Evolutionary conservation across 2,797 vertebrate genomes (phyloP).

Genomic region (Peromyscus attwateri): DNA sequence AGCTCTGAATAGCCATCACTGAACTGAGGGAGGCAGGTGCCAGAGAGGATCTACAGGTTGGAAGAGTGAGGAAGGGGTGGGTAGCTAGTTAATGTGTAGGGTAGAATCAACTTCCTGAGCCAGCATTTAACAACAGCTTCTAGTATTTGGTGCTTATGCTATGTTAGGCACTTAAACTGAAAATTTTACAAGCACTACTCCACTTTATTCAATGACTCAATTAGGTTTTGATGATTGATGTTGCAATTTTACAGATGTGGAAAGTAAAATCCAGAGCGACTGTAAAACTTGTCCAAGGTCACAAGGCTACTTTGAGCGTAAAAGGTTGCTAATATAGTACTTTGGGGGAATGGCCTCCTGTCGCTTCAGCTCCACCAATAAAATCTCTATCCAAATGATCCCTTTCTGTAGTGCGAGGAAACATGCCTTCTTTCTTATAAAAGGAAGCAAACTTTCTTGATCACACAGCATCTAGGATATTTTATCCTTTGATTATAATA

Average conservation of each 20-base stretch:
- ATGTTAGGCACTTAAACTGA: background rate
- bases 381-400: rapidly evolving
- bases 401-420: background rate
- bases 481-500: background rate
- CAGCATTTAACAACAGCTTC: background rate
- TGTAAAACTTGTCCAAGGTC: background rate
- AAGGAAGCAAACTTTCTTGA: background rate
- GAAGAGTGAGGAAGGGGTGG: background rate
- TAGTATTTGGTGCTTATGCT: background rate
- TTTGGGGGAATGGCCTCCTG: background rate
- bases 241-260: background rate
- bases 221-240: background rate
- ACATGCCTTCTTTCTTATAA: background rate
- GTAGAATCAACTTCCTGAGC: background rate
- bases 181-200: background rate
- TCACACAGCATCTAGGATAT: background rate
- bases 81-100: background rate
- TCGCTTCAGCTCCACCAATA: background rate
- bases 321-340: background rate
- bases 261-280: constrained; percentile 17
- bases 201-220: background rate
- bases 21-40: background rate
- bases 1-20: background rate
- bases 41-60: too few relatives aligned
- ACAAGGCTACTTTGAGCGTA: background rate